Evolutionary conservation across 2,797 vertebrate species (phyloP), one percentile per base, ranked within the genome.

Genomic region (Lacerta viridis): DNA sequence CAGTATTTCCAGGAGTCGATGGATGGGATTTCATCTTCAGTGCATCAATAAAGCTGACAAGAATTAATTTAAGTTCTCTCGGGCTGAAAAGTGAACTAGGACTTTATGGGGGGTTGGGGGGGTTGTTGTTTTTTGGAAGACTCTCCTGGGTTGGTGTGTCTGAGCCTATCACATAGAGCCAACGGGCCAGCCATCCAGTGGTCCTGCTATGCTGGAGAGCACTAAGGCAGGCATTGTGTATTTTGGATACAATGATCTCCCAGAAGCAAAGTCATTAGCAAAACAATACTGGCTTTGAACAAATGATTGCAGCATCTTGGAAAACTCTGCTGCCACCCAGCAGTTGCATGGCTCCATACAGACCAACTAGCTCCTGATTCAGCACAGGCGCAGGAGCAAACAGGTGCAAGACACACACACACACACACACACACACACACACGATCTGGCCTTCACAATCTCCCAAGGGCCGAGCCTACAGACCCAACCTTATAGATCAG

Each of bases 11-110:
- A n/a, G 33, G 3, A 55, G 43, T 23, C 39, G 11, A 39, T 85
- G 83, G 78, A 59, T 76, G 61, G 84, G 33, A 86, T 89, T 85
- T 46, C 78, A 55, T 41, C 79, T 55, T 66, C 25, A n/a, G 43
- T 55, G 36, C 43, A 85, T 86, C 59, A 81, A 82, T 86, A 86
- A 86, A 89, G 39, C 78, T 55, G 59, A 85, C 71, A 76, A 81
- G 75, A 85, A 81, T 68, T 18, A 77, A 89, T 81, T 81, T n/a
- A 50, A 71, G 36, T 61, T 68, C 68, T 83, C 71, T 39, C 3
- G 7, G 0, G 33, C 17, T 36, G 71, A 69, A 86, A 89, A 74
- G n/a, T 17, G 43, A 89, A 41, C 71, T 50, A 55, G n/a, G 4
- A 15, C n/a, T 76, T 59, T 55, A 33, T 18, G 17, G 66, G 17